phyloP scores from a whole-genome alignment of 2,113 vertebrate species.

The Toxotes jaculatrix region DNA sequence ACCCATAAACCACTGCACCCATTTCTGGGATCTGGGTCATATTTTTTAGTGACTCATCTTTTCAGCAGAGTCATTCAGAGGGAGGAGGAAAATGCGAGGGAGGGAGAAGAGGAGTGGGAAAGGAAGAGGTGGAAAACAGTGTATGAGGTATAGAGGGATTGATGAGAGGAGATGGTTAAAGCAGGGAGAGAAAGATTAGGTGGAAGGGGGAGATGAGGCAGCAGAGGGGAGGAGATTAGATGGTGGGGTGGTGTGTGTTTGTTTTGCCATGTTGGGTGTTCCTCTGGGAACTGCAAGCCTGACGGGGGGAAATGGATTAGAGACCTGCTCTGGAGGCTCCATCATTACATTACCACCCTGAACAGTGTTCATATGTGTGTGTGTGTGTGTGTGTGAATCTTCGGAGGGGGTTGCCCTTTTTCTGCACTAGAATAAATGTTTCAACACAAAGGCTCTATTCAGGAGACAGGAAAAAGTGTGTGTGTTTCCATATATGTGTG shows the following conservation, averaged over 20 bases:
- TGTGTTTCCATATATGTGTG: conserved; percentile 26
- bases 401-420: conserved; percentile 34
- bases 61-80: conserved; percentile 38
- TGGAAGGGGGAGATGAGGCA: conserved; percentile 20
- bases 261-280: conserved; percentile 71
- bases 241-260: conserved; percentile 61
- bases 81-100: background rate
- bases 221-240: conserved; percentile 27
- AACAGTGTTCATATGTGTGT: conserved; percentile 11
- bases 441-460: conserved; percentile 76
- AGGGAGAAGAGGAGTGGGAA: background rate
- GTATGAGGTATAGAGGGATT: conserved; percentile 8
- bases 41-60: conserved; percentile 74
- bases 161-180: conserved; percentile 27
- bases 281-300: conserved; percentile 63
- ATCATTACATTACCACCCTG: conserved; percentile 67
- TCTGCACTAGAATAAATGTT: conserved; percentile 67
- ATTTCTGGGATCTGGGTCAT: conserved; percentile 74
- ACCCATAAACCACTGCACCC: conserved; percentile 71
- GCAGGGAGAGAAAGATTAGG: conserved; percentile 10
- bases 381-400: conserved; percentile 6
- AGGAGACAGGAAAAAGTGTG: conserved; percentile 56
- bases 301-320: conserved; percentile 45
- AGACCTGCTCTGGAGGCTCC: conserved; percentile 59
- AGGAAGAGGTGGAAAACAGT: background rate